Conservation (phyloP, 2,797 vertebrate species). For the Neosalanx taihuensis region DNA sequence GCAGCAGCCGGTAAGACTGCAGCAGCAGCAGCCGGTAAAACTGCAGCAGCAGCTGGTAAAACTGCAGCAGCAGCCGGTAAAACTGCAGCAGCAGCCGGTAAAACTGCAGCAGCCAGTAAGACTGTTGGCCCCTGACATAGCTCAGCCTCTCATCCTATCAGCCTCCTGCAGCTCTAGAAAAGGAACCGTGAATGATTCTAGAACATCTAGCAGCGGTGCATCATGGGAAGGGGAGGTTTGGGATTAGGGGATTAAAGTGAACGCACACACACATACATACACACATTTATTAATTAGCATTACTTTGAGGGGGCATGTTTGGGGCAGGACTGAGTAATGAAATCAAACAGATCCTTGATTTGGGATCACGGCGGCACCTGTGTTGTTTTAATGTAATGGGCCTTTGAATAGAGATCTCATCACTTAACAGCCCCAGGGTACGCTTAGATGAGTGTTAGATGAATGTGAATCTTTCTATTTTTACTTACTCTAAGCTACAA, state of each 20-base stretch:
- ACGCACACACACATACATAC: too few species aligned
- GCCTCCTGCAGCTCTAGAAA: neutral
- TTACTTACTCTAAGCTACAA: slow-evolving; percentile 51
- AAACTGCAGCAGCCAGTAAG: too few species aligned
- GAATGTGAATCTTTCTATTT: slow-evolving; percentile 40
- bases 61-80: too few species aligned
- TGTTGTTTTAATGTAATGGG: slow-evolving; percentile 51
- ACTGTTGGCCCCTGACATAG: too few species aligned
- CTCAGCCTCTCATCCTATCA: neutral
- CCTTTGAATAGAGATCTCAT: slow-evolving; percentile 45
- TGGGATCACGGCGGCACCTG: slow-evolving; percentile 41
- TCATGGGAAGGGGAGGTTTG: too few species aligned
- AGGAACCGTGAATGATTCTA: neutral
- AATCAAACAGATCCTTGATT: slow-evolving; percentile 10
- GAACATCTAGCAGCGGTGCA: too few species aligned
- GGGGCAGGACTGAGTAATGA: neutral
- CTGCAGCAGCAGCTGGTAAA: neutral
- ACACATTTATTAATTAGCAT: too few species aligned
- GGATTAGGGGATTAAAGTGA: too few species aligned
- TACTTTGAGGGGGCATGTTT: too few species aligned
- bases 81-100: too few species aligned
- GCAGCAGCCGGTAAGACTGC: neutral
- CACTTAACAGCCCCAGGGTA: slow-evolving; percentile 51
- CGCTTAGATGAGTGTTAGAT: slow-evolving; percentile 54
- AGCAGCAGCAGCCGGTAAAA: neutral